Base-by-base conservation (phyloP, 2,797 vertebrate species). In the Fistularia commersonii region DNA sequence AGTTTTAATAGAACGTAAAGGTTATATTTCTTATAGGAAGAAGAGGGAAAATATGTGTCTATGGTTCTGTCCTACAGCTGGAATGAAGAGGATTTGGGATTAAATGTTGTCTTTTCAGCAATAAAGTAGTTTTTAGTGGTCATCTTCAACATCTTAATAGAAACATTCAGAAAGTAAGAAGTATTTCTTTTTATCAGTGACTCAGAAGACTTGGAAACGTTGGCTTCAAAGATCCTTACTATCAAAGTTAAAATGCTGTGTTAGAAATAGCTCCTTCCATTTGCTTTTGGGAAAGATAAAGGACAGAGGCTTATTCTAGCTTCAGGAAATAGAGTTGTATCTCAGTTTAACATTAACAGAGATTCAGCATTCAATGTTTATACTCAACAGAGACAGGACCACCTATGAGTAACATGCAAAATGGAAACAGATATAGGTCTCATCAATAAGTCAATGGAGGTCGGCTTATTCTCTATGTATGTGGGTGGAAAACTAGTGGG, bases 1-100 rank as follows among this genome's bases (percentile, higher is more conserved):
- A 0, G 12, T 61, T 61, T 83, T 57, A 77, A 86, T 83, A 79
- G 82, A 80, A 77, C 59, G 82, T 76, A 62, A 74, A 68, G 69
- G 67, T 72, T 76, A 79, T 79, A 46, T 79, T 80, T 76, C 69
- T 74, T 47, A 23, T 35, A 51, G 59, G 57, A 57, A 64, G 61
- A 12, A n/a, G 15, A 32, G 12, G 5, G 38, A 8, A 37, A 23
- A 53, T 57, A 65, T 64, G 65, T 74, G 70, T 70, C 48, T 61
- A 49, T 45, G 53, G 32, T 11, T 43, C 32, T 52, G 41, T 64
- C 58, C 36, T 52, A 51, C 33, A 57, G 48, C 60, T 64, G 51
- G 42, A 73, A 69, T 67, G 65, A 62, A 74, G 64, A 6, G 32
- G 45, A 40, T 8, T 32, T 31, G 32, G 10, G 48, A 46, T 53